Base-by-base conservation (phyloP, 2,888 invertebrate genomes). In the Pollenia angustigena region DNA sequence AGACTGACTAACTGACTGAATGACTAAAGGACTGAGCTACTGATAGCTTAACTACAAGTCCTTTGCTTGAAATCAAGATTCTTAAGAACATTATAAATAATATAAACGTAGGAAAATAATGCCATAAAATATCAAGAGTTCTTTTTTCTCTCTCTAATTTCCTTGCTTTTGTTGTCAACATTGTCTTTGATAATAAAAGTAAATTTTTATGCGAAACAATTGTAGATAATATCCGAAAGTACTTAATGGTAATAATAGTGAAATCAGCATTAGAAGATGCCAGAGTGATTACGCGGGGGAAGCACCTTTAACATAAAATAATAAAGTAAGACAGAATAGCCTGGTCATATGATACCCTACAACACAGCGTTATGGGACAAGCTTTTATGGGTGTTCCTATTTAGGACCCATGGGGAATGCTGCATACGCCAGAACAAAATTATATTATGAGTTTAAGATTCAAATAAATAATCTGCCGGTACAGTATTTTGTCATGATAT, bases 121-220 rank as follows among this genome's bases (percentile, higher is more conserved):
- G 23, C 48, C 64, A 76, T 86, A 75, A 80, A 86, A 75, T 50
- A 52, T 66, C 66, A 71, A 66, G 66, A 32, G 16, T 18, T 64
- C 56, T 2, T 40, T 80, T 48, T 32, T 32, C 32, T 6, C 32
- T 32, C 32, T 32, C 32, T 32, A 32, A 4, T 74, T 10, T 14
- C 11, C 10, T 58, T 32, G 8, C 14, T 58, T 1, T 23, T 52
- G 32, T 56, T 68, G 64, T 56, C 79, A 79, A 75, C 75, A 62
- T 64, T 79, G 79, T 75, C 9, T 58, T n/a, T 48, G 18, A 54
- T 60, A 83, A 86, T 86, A 86, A 86, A 83, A 86, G 42, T 81
- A 81, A 83, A 86, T 40, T 83, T 86, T 86, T 83, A 86, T 86
- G 75, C 12, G 72, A 66, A 72, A 56, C 83, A 86, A 81, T 86